Conservation (phyloP, 1,140 invertebrate species). For the Eriosoma lanigerum region DNA sequence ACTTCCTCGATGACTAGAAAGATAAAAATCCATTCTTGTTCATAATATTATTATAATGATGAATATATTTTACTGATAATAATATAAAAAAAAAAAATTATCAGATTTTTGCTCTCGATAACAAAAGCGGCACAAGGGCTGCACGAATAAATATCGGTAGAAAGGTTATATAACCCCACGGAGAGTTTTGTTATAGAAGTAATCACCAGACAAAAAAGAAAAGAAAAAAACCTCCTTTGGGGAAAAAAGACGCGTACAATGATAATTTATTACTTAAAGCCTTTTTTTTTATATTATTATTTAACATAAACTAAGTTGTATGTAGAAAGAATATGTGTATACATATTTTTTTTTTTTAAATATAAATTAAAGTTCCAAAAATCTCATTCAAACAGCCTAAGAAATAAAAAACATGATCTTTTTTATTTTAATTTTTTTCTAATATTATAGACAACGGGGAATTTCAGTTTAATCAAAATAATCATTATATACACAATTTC, state of each 20-base stretch:
- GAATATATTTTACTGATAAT: too few relatives aligned
- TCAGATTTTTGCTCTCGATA: neutral
- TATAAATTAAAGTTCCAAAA: neutral
- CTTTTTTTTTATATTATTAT: neutral
- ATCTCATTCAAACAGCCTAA: neutral
- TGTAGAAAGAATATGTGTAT: too few relatives aligned
- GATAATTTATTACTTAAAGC: constrained; percentile 27
- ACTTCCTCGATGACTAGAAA: too few relatives aligned
- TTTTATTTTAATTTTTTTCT: too few relatives aligned
- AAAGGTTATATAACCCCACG: neutral
- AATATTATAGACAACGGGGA: too few relatives aligned
- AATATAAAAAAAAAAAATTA: constrained; percentile 12
- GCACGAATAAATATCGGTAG: neutral
- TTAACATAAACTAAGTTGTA: neutral
- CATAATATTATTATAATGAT: too few relatives aligned
- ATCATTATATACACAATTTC: too few relatives aligned
- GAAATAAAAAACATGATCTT: too few relatives aligned
- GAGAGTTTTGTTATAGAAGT: neutral
- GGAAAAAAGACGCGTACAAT: neutral
- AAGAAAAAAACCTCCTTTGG: neutral
- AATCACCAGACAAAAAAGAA: neutral
- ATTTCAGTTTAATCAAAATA: too few relatives aligned
- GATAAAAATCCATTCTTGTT: too few relatives aligned
- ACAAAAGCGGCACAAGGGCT: neutral
- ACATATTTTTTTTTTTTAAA: neutral